Evolutionary conservation across 1,140 invertebrate genomes (phyloP), one percentile per base, ranked within the genome.

Genomic region (Lerema accius): DNA sequence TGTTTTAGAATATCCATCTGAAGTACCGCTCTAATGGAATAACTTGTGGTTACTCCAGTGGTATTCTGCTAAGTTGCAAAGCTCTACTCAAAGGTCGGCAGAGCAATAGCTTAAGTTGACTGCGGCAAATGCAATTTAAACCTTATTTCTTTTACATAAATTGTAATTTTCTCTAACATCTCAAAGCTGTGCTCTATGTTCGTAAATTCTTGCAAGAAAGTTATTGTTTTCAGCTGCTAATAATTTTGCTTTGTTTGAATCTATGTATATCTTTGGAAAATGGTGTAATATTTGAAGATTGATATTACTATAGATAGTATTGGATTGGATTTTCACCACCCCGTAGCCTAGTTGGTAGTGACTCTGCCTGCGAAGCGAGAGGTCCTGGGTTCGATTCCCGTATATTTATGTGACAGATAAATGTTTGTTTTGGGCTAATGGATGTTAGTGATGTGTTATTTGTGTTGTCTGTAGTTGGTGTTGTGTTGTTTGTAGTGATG

Each of bases 21-120:
- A 13, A 37, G 42, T 46, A 37, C 32, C 43, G 28, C 35, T 32
- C 42, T 58, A 46, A 58, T 46, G 55, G 55, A 46, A 58, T 46
- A 58, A 58, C 55, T 58, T 14, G 28, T 10, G 10, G 15, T 0
- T 28, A 58, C 55, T 58, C 45, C 10, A 9, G 19, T 37, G 55
- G 55, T n/a, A 46, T 58, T 37, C 19, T 11, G 55, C 26, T 58
- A 58, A 35, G 42, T 58, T 58, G 16, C 11, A 43, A 32, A 23
- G 45, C 53, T 56, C 4, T 43, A 43, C 53, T 56, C 53, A 58
- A 45, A 26, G n/a, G 15, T 19, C 26, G 3, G 9, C 13, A 0
- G 15, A 46, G 14, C 28, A 32, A 46, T 37, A 17, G 26, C 45
- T 58, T 58, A 46, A 46, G 10, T 42, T 58, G 11, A 58, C 53